Percentiles rank a stretch among this genome's conserved stretches.
These are phyloP conservation scores for Hyppa rectilinea DNA, from an alignment of 2,888 invertebrate genomes.

Conservation along the genomic window DNA sequence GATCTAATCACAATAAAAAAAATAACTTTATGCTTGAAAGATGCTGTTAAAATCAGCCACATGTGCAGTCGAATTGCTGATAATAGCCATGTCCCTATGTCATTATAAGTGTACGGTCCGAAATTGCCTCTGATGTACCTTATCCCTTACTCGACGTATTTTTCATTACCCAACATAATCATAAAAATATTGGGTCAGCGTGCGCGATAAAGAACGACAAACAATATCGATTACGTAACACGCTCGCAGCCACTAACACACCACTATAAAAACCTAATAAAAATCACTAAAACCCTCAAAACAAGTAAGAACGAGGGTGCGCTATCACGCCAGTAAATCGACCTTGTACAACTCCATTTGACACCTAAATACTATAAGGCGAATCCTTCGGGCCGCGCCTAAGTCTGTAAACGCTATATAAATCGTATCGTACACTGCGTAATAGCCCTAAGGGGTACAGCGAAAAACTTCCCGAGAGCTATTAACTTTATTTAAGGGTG, in stretches of 20 bases:
- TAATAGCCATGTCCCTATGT: constrained; percentile 6
- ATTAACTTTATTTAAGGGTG: constrained; percentile 90
- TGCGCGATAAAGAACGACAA: constrained; percentile 54
- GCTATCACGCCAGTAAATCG: constrained; percentile 81
- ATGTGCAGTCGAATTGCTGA: constrained; percentile 2
- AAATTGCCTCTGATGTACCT: constrained; percentile 32
- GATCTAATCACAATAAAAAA: neutral
- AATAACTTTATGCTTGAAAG: too few species aligned
- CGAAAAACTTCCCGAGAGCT: constrained; percentile 87
- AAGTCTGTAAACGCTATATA: constrained; percentile 87
- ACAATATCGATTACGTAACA: constrained; percentile 56
- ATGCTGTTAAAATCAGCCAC: neutral
- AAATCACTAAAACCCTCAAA: constrained; percentile 64
- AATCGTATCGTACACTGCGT: constrained; percentile 87
- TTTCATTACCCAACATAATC: constrained; percentile 59
- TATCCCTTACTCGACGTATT: constrained; percentile 53
- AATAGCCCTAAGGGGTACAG: constrained; percentile 87
- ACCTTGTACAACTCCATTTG: constrained; percentile 82
- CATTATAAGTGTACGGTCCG: constrained; percentile 25
- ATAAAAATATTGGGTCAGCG: constrained; percentile 60
- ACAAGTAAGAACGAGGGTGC: constrained; percentile 67
- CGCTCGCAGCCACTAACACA: constrained; percentile 37
- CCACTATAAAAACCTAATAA: constrained; percentile 56
- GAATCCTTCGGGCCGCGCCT: constrained; percentile 77
- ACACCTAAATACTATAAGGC: constrained; percentile 82